These are phyloP conservation scores for Macrosiphum euphorbiae DNA, from an alignment of 2,888 invertebrate species.

Conservation along the genomic window DNA sequence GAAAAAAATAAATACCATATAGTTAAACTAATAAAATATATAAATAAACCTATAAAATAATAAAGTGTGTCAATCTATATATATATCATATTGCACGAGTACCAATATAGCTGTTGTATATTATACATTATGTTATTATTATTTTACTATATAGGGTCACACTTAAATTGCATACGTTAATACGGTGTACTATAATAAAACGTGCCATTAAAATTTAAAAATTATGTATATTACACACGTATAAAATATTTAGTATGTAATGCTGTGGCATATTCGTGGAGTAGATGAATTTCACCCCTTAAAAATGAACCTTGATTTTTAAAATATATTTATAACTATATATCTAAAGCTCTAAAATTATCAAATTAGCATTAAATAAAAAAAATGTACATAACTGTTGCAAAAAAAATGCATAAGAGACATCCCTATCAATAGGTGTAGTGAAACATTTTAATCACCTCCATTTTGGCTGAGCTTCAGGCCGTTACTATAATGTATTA, in stretches of 20 bases:
- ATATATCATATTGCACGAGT: neutral
- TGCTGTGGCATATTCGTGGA: neutral
- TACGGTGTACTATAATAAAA: neutral
- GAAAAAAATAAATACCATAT: neutral
- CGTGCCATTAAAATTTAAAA: neutral
- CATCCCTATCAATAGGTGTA: neutral
- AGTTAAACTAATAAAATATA: neutral
- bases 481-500: neutral
- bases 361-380: neutral
- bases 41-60: neutral
- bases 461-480: neutral
- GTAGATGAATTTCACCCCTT: neutral
- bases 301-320: neutral
- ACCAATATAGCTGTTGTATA: neutral
- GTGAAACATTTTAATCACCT: neutral
- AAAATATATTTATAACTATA: neutral
- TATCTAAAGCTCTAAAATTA: neutral
- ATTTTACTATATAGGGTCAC: neutral
- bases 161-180: neutral
- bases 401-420: neutral
- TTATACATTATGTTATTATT: neutral
- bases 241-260: neutral
- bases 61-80: neutral
- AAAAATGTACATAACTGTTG: neutral
- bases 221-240: neutral